These are phyloP conservation scores for Phyllostomus hastatus DNA, from an alignment of 2,113 vertebrate genomes.

Conservation along the genomic window DNA sequence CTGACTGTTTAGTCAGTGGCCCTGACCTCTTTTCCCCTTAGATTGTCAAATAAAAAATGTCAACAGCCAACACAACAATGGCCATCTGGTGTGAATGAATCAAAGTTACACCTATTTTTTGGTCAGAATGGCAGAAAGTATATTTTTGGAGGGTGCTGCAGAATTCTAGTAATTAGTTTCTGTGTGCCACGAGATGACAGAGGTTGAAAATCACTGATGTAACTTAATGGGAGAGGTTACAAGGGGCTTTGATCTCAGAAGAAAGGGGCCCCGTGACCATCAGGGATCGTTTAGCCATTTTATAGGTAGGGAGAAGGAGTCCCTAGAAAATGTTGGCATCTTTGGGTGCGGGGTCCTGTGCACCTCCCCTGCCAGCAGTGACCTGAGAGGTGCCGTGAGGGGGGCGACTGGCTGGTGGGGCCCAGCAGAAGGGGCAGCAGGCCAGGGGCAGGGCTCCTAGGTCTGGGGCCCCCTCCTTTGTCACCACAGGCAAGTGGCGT, in stretches of 20 bases:
- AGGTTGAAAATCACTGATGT: background rate
- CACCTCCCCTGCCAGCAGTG: background rate
- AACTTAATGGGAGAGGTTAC: background rate
- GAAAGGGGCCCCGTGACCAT: background rate
- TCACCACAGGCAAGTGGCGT: background rate
- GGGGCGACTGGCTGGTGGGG: background rate
- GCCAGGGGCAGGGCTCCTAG: background rate
- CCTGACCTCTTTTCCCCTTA: background rate
- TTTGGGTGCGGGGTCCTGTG: background rate
- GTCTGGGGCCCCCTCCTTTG: no score
- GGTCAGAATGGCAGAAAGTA: no score
- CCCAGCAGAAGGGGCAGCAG: background rate
- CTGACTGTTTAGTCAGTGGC: background rate
- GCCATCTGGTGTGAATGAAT: background rate
- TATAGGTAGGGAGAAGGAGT: background rate
- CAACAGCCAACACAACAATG: background rate
- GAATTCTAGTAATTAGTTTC: background rate
- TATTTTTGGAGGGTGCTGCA: background rate
- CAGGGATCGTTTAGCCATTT: background rate
- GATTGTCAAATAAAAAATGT: background rate
- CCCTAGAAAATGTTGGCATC: background rate
- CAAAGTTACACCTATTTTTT: background rate
- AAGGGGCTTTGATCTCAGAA: background rate
- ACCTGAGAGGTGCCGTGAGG: background rate
- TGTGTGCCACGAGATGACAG: background rate